A percentile compares a stretch with the other conserved stretches of the same genome.
Conservation (phyloP, 2,888 invertebrate genomes). For the Colletes collaris region DNA sequence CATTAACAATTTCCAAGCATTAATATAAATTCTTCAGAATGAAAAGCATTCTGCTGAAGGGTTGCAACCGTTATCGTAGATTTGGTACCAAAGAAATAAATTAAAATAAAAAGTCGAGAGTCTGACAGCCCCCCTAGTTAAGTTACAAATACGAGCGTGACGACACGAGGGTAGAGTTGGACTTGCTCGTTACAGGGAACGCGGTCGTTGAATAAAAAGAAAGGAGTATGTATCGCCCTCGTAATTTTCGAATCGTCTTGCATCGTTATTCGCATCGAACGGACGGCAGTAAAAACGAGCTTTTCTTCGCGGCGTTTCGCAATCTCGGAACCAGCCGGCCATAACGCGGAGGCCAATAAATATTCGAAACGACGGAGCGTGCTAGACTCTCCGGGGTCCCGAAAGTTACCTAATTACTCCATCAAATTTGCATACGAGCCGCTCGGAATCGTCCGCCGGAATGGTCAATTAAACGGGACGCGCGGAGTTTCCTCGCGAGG, state of each 20-base stretch:
- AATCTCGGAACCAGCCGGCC: conserved; percentile 1
- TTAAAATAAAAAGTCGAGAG: no score
- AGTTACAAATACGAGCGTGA: no score
- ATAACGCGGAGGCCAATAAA: background rate
- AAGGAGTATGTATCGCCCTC: no score
- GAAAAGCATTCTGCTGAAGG: no score
- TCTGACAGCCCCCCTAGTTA: no score
- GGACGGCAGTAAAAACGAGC: conserved; percentile 10
- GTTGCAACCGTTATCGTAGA: no score
- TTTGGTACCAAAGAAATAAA: no score
- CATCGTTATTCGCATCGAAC: background rate
- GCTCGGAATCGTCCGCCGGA: background rate
- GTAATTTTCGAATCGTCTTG: background rate
- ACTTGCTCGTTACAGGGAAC: no score
- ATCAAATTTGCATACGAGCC: conserved; percentile 32
- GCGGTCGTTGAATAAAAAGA: no score
- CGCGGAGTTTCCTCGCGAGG: background rate
- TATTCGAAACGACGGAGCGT: conserved; percentile 14
- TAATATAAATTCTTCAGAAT: no score
- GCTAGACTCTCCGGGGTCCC: background rate
- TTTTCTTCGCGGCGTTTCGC: background rate
- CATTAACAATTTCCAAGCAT: no score
- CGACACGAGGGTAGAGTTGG: no score
- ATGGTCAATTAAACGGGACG: conserved; percentile 22
- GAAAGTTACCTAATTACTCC: conserved; percentile 40